phyloP scores from a whole-genome alignment of 2,113 vertebrate species.

The Engraulis encrasicolus region DNA sequence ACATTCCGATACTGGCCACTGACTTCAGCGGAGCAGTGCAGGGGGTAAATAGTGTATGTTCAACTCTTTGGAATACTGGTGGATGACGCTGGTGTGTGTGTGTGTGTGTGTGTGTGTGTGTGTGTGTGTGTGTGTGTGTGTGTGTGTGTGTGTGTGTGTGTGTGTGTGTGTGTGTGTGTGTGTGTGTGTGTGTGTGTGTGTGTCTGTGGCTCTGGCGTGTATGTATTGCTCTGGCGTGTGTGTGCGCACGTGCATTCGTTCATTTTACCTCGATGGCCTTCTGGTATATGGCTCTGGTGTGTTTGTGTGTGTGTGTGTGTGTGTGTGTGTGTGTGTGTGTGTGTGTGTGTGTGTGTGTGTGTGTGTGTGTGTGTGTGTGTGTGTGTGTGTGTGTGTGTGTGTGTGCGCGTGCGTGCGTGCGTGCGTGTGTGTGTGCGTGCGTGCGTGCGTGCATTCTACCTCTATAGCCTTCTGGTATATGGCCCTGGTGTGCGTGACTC shows the following conservation, averaged over 20 bases:
- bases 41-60: background rate
- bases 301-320: slow-evolving; percentile 62
- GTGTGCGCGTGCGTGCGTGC: too few species aligned
- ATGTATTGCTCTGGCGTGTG: too few species aligned
- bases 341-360: too few species aligned
- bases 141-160: too few species aligned
- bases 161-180: slow-evolving; percentile 76
- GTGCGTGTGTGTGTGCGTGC: too few species aligned
- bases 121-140: too few species aligned
- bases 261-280: slow-evolving; percentile 78
- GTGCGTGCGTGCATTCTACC: too few species aligned
- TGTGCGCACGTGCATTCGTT: too few species aligned
- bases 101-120: background rate
- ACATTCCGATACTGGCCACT: background rate
- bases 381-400: background rate
- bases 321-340: too few species aligned
- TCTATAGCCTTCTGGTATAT: slow-evolving; percentile 94
- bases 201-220: too few species aligned
- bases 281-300: slow-evolving; percentile 91
- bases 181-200: background rate
- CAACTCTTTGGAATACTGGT: slow-evolving; percentile 83
- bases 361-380: slow-evolving; percentile 87
- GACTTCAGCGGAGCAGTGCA: background rate
- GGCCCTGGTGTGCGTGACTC: slow-evolving; percentile 88
- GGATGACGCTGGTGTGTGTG: slow-evolving; percentile 89